phyloP scores from a whole-genome alignment of 2,113 vertebrate species.

The Salvelinus namaycush region DNA sequence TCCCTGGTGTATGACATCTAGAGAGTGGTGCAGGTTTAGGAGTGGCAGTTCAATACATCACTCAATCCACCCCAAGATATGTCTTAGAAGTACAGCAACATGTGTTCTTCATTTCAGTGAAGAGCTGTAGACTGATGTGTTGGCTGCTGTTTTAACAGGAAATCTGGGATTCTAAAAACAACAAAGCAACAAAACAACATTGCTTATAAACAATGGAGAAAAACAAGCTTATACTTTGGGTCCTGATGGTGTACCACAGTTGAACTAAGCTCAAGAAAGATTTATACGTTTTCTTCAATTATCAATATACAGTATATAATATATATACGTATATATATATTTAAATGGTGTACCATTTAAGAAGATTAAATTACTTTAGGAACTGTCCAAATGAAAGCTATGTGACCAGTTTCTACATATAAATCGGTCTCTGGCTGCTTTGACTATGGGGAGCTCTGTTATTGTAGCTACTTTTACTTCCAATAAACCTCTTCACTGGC shows the following conservation, averaged over 20 bases:
- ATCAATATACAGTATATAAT: too few relatives aligned
- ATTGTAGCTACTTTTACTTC: neutral
- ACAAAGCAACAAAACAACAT: too few relatives aligned
- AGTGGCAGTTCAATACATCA: constrained; percentile 42
- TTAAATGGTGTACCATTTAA: neutral
- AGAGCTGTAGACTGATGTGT: constrained; percentile 20
- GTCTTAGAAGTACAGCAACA: constrained; percentile 30
- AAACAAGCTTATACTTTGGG: too few relatives aligned
- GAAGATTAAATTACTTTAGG: neutral
- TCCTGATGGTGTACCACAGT: neutral
- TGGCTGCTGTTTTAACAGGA: neutral
- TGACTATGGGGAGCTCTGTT: neutral
- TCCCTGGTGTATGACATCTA: constrained; percentile 51
- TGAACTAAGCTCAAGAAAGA: too few relatives aligned
- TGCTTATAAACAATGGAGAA: too few relatives aligned
- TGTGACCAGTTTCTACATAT: neutral
- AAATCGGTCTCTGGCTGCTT: neutral
- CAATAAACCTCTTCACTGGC: neutral
- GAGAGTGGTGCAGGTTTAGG: constrained; percentile 54
- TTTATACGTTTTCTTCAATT: too few relatives aligned
- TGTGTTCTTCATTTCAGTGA: constrained; percentile 16
- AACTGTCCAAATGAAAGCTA: neutral
- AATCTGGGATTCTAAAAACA: neutral
- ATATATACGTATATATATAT: too few relatives aligned
- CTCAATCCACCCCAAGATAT: constrained; percentile 37